A percentile compares a stretch with the other conserved stretches of the same genome.
Conservation (phyloP, 2,888 invertebrate species). For the Zonitis immaculata region DNA sequence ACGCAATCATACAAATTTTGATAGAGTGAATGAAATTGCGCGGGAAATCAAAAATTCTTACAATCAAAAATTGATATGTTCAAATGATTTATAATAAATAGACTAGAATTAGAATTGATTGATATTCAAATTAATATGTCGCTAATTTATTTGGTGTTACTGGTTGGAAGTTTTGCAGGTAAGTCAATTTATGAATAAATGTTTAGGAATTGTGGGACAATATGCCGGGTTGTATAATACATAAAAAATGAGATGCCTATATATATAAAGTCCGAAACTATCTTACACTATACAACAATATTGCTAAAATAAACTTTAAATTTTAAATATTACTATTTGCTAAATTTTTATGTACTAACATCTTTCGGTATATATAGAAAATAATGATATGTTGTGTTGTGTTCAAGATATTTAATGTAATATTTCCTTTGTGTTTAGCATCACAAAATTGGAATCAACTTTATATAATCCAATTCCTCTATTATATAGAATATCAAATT, state of each 20-base stretch:
- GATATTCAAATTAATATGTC: not conserved
- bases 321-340: too few species aligned
- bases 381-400: too few species aligned
- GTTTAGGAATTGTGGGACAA: not conserved
- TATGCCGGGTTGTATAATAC: not conserved
- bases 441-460: not conserved
- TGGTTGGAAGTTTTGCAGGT: constrained; percentile 5
- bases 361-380: too few species aligned
- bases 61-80: too few species aligned
- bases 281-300: too few species aligned
- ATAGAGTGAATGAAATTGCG: not conserved
- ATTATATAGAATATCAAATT: constrained; percentile 1
- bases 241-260: not conserved
- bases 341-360: too few species aligned
- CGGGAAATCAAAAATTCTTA: too few species aligned
- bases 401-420: not conserved
- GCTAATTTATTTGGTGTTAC: not conserved
- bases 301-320: too few species aligned
- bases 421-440: not conserved
- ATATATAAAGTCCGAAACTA: too few species aligned
- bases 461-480: constrained; percentile 3
- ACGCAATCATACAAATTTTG: not conserved
- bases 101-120: not conserved
- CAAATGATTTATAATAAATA: too few species aligned
- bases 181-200: constrained; percentile 5